phyloP scores from a whole-genome alignment of 1,140 invertebrate species.

The Whitmania pigra region DNA sequence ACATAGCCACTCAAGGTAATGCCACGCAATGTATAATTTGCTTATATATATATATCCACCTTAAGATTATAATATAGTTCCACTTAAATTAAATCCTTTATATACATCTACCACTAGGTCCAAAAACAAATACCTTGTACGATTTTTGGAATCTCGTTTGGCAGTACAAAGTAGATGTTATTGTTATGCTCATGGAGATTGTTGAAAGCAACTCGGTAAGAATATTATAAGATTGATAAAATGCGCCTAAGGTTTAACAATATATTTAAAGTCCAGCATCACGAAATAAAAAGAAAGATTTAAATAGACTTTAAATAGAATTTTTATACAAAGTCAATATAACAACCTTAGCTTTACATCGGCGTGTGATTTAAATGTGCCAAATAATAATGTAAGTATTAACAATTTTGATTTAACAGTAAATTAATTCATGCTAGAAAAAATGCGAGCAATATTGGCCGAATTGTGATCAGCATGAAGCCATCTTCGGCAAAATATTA shows the following conservation, averaged over 20 bases:
- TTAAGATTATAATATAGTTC: neutral
- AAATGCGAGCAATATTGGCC: too few relatives aligned
- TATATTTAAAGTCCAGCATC: too few relatives aligned
- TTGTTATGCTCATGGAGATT: neutral
- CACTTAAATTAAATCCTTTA: neutral
- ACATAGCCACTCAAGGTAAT: neutral
- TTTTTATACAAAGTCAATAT: too few relatives aligned
- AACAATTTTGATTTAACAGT: neutral
- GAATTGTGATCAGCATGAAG: too few relatives aligned
- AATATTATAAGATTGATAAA: neutral
- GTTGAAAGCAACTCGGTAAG: slow-evolving; percentile 1
- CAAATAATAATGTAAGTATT: neutral
- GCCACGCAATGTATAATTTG: neutral
- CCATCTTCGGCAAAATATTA: too few relatives aligned
- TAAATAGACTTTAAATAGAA: too few relatives aligned
- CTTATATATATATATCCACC: too few relatives aligned
- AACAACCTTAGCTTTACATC: too few relatives aligned
- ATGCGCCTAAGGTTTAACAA: too few relatives aligned
- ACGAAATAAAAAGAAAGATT: too few relatives aligned
- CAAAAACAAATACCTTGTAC: neutral
- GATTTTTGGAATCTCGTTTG: slow-evolving; percentile 13
- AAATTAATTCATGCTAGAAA: too few relatives aligned
- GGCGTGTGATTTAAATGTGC: too few relatives aligned
- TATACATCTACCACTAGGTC: neutral
- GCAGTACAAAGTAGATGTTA: slow-evolving; percentile 10